phyloP scores from a whole-genome alignment of 2,797 vertebrate species.

The Hoplostethus atlanticus region DNA sequence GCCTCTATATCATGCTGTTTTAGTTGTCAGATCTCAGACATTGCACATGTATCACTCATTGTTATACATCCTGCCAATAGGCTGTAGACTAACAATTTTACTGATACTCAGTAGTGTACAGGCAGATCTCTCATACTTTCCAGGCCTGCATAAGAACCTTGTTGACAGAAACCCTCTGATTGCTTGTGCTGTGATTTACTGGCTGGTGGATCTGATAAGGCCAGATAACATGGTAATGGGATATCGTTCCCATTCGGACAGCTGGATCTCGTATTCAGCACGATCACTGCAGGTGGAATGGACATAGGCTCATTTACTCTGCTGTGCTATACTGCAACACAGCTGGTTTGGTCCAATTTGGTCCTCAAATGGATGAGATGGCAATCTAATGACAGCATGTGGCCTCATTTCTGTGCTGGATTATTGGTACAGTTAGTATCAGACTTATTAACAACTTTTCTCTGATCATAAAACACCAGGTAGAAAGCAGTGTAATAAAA shows the following conservation, averaged over 20 bases:
- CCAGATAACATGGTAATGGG: conserved; percentile 21
- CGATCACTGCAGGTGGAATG: conserved; percentile 2
- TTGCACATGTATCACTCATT: too few relatives aligned
- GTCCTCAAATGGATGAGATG: conserved; percentile 2
- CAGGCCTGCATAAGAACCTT: not conserved
- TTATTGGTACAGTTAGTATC: not conserved
- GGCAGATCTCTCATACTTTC: too few relatives aligned
- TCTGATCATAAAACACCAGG: not conserved
- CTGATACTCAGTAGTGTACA: too few relatives aligned
- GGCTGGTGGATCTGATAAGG: conserved; percentile 5
- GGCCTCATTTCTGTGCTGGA: not conserved
- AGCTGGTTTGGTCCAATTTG: not conserved
- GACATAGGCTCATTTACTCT: conserved; percentile 1
- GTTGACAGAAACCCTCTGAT: not conserved
- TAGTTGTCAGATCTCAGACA: too few relatives aligned
- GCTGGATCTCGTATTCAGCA: conserved; percentile 11
- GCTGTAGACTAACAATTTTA: too few relatives aligned
- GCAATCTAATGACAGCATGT: not conserved
- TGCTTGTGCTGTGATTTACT: conserved; percentile 27
- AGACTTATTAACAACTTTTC: not conserved
- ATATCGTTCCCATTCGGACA: conserved; percentile 17
- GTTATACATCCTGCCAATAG: too few relatives aligned
- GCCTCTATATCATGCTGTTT: too few relatives aligned
- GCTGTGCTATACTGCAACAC: conserved; percentile 4
- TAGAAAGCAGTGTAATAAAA: not conserved